phyloP scores from a whole-genome alignment of 2,888 invertebrate genomes.

The Plagiodera versicolora region DNA sequence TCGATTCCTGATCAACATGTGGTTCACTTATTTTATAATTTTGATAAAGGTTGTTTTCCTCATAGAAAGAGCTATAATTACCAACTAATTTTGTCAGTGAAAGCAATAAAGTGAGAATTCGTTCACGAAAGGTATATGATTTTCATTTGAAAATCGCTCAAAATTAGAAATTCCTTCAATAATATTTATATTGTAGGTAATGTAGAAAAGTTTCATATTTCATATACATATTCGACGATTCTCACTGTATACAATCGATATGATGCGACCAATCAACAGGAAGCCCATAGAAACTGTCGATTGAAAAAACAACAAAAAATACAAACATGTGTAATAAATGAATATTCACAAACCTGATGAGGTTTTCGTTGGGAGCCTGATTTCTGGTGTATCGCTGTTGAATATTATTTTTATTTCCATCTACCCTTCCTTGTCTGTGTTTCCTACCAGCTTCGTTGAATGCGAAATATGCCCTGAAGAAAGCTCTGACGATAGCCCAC shows the following conservation, averaged over 20 bases:
- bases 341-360: constrained; percentile 63
- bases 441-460: constrained; percentile 81
- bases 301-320: constrained; percentile 25
- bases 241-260: not conserved
- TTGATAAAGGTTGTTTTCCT: too few relatives aligned
- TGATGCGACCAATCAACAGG: constrained; percentile 6
- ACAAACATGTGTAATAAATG: not conserved
- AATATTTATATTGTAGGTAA: too few relatives aligned
- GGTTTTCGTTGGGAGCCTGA: constrained; percentile 71
- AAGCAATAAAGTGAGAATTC: too few relatives aligned
- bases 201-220: too few relatives aligned
- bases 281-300: constrained; percentile 1
- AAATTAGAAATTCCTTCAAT: too few relatives aligned
- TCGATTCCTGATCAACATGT: too few relatives aligned
- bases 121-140: too few relatives aligned
- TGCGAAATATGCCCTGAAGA: constrained; percentile 86
- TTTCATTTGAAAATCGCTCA: too few relatives aligned
- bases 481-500: constrained; percentile 91
- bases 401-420: constrained; percentile 60
- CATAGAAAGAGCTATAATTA: too few relatives aligned
- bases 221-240: too few relatives aligned
- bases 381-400: constrained; percentile 64
- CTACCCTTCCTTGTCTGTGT: constrained; percentile 66
- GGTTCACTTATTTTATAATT: too few relatives aligned
- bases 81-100: too few relatives aligned